phyloP scores from a whole-genome alignment of 2,888 invertebrate genomes.

The Priocnemis perturbator region DNA sequence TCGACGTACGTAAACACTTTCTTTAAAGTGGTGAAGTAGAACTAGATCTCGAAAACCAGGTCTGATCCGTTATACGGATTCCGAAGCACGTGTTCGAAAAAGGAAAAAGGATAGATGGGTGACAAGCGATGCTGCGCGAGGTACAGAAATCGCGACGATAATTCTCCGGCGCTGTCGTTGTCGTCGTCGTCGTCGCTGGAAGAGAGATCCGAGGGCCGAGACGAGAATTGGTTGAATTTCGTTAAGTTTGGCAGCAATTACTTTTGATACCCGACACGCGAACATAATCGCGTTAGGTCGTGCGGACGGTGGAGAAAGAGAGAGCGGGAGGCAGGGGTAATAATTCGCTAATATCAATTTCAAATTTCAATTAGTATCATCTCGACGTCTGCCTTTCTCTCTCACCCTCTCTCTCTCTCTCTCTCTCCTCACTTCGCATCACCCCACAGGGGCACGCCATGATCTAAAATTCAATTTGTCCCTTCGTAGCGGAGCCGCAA shows the following conservation, averaged over 20 bases:
- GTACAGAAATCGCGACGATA: constrained; percentile 41
- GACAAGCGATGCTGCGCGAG: constrained; percentile 20
- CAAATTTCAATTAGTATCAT: constrained; percentile 76
- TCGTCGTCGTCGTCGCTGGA: constrained; percentile 38
- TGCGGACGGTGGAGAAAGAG: constrained; percentile 35
- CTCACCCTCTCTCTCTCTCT: constrained; percentile 48
- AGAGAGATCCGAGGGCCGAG: constrained; percentile 50
- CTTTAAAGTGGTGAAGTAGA: too few relatives aligned
- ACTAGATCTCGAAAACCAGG: too few relatives aligned
- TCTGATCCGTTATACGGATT: too few relatives aligned
- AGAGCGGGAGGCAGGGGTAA: constrained; percentile 65
- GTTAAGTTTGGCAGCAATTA: constrained; percentile 74
- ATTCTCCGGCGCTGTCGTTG: constrained; percentile 25
- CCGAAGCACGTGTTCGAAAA: too few relatives aligned
- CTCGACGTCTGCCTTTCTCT: constrained; percentile 64
- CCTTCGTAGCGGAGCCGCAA: constrained; percentile 66
- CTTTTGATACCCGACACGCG: constrained; percentile 74
- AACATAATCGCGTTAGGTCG: constrained; percentile 67
- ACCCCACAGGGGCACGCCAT: constrained; percentile 70
- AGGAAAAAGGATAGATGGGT: too few relatives aligned
- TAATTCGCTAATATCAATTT: constrained; percentile 76
- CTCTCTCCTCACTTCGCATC: constrained; percentile 45
- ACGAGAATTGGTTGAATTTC: constrained; percentile 66
- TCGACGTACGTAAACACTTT: too few relatives aligned
- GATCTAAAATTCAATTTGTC: constrained; percentile 76